phyloP scores from a whole-genome alignment of 2,888 invertebrate species.

The Drosophila buzzatii region DNA sequence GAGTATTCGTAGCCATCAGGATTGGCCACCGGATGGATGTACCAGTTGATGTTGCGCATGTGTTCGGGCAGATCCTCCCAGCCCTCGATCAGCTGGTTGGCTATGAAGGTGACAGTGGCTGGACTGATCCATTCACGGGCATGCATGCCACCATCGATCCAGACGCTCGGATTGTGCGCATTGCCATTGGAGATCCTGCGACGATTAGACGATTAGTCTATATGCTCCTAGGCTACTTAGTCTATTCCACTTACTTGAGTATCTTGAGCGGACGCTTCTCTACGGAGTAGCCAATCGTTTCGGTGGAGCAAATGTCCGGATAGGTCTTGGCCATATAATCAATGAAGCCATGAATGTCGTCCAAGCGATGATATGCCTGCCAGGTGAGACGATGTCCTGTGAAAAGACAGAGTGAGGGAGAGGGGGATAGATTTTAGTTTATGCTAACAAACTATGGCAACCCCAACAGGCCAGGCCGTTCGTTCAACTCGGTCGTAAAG shows the following conservation, averaged over 20 bases:
- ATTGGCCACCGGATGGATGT: constrained; percentile 91
- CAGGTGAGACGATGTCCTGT: constrained; percentile 89
- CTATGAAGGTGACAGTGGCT: constrained; percentile 91
- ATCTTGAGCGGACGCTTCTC: constrained; percentile 92
- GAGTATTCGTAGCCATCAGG: constrained; percentile 96
- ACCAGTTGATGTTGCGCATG: constrained; percentile 93
- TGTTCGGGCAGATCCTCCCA: constrained; percentile 88
- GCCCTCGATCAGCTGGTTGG: constrained; percentile 89
- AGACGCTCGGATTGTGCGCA: constrained; percentile 88
- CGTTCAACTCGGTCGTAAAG: constrained; percentile 48
- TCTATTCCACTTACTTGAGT: constrained; percentile 77
- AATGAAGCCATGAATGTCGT: constrained; percentile 90
- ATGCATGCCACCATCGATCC: constrained; percentile 93
- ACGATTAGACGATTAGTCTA: not conserved
- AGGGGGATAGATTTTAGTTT: not conserved
- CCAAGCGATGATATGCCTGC: constrained; percentile 90
- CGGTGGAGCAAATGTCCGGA: constrained; percentile 90
- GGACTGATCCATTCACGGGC: constrained; percentile 96
- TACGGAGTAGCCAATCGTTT: constrained; percentile 90
- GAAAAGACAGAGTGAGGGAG: not conserved
- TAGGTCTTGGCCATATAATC: constrained; percentile 90
- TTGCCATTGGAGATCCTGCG: constrained; percentile 90
- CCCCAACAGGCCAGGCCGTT: constrained; percentile 34
- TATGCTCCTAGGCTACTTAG: too few species aligned
- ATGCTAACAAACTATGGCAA: constrained; percentile 44